Evolutionary conservation across 1,140 invertebrate species (phyloP).

Genomic region (Formica selysi): DNA sequence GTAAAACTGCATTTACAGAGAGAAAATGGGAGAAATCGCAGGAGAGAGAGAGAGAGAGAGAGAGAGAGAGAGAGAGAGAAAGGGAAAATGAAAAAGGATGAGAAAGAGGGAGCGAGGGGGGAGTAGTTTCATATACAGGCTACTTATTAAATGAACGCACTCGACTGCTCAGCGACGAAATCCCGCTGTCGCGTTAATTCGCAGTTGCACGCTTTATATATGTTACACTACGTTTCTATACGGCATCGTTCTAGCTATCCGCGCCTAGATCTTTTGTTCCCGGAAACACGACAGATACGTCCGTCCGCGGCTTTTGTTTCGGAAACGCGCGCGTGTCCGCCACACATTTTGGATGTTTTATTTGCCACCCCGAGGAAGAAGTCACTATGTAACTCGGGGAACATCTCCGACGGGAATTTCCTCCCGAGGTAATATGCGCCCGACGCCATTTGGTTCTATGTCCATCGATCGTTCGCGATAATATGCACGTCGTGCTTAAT

Average conservation of each 20-base stretch:
- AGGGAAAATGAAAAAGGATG: neutral
- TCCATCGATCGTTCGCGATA: slow-evolving; percentile 16
- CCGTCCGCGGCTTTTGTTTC: slow-evolving; percentile 62
- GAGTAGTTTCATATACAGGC: neutral
- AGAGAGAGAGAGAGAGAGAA: neutral
- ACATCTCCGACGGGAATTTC: slow-evolving; percentile 52
- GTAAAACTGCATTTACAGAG: slow-evolving; percentile 39
- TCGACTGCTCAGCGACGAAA: slow-evolving; percentile 54
- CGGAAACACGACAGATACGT: slow-evolving; percentile 47
- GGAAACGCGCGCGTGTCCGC: slow-evolving; percentile 55
- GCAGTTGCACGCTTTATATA: neutral
- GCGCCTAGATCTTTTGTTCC: slow-evolving; percentile 59
- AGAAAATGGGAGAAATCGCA: neutral
- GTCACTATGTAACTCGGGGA: slow-evolving; percentile 15
- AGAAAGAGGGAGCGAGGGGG: too few relatives aligned
- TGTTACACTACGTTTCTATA: neutral
- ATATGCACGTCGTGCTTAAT: slow-evolving; percentile 26
- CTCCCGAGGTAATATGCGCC: neutral
- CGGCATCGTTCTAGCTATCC: slow-evolving; percentile 20
- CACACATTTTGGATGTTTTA: slow-evolving; percentile 57
- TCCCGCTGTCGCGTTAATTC: slow-evolving; percentile 25
- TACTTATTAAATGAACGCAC: slow-evolving; percentile 64
- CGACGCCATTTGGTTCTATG: neutral
- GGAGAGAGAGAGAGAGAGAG: neutral
- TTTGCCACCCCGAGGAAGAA: slow-evolving; percentile 44